Base-by-base conservation (phyloP, 2,113 vertebrate species). In the Cottus gobio region DNA sequence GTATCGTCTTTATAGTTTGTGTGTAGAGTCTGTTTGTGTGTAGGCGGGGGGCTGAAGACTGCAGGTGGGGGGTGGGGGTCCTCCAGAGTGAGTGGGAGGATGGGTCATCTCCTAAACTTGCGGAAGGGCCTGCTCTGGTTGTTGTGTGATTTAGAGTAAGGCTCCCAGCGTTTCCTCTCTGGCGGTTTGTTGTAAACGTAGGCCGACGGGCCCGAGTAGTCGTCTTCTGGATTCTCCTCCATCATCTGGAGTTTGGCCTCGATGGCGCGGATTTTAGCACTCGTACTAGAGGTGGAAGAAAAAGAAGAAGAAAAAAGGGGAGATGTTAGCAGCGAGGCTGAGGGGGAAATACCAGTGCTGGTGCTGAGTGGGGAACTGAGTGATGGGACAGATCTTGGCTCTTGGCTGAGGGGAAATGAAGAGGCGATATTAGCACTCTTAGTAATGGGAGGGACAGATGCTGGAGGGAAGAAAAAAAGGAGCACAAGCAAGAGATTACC, bases 181-280 rank as follows among this genome's bases (percentile, higher is more conserved):
- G 96, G 95, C 1, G 98, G 96, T 74, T 98, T 99, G 94, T 99
- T 98, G 94, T 99, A 97, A 60, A 97, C 94, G 83, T 99, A 98
- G 24, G 97, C 93, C 0, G 97, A 96, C 0, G 97, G 96, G 20
- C 96, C 96, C 0, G 96, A 92, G 67, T 96, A 96, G 79, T 97
- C 96, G 0, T 96, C 96, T 0, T 99, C 98, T 4, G 97, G 97
- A 69, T 99, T 98, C 87, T 99, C 97, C 46, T 98, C 97, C 98
- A 99, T 99, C 98, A 99, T 99, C 93, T 99, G 98, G 87, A 99
- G 96, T 93, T 99, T 99, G 79, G 98, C 97, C 93, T 99, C 98
- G 46, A 99, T 99, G 87, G 97, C 98, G 76, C 98, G 97, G 83
- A 99, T 99, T 92, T 99, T 99, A 12, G 97, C 97, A 77, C 96